Conservation (phyloP, 2,797 vertebrate species). For the Tarsius wallacei region DNA sequence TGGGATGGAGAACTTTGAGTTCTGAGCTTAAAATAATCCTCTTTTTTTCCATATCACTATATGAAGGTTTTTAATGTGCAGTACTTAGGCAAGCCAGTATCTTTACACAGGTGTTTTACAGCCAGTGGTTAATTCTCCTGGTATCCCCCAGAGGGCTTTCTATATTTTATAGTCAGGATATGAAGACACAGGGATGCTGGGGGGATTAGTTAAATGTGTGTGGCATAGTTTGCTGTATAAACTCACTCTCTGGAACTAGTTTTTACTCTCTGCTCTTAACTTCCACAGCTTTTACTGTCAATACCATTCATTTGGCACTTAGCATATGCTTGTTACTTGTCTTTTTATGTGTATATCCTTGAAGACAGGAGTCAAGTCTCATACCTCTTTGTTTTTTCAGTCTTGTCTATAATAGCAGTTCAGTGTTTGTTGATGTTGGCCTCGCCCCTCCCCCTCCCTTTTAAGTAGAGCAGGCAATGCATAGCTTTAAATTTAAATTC, state of each 20-base stretch:
- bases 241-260: slow-evolving; percentile 73
- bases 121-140: slow-evolving; percentile 69
- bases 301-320: slow-evolving; percentile 81
- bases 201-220: slow-evolving; percentile 81
- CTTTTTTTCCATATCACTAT: neutral
- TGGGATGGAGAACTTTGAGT: neutral
- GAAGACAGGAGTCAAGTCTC: slow-evolving; percentile 76
- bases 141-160: slow-evolving; percentile 69
- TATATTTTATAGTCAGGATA: slow-evolving; percentile 73
- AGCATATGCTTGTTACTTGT: slow-evolving; percentile 72
- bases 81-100: slow-evolving; percentile 21
- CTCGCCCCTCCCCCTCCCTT: slow-evolving; percentile 33
- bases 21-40: slow-evolving; percentile 47
- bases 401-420: slow-evolving; percentile 70
- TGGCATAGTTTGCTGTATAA: slow-evolving; percentile 79
- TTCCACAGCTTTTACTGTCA: slow-evolving; percentile 79
- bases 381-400: slow-evolving; percentile 77
- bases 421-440: slow-evolving; percentile 80
- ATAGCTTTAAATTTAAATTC: slow-evolving; percentile 75
- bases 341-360: slow-evolving; percentile 74
- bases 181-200: slow-evolving; percentile 68
- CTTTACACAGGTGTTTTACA: slow-evolving; percentile 80
- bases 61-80: neutral
- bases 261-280: slow-evolving; percentile 73
- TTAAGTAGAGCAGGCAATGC: slow-evolving; percentile 65